These are phyloP conservation scores for Eurytoma adleriae DNA, from an alignment of 2,888 invertebrate genomes.

Conservation along the genomic window DNA sequence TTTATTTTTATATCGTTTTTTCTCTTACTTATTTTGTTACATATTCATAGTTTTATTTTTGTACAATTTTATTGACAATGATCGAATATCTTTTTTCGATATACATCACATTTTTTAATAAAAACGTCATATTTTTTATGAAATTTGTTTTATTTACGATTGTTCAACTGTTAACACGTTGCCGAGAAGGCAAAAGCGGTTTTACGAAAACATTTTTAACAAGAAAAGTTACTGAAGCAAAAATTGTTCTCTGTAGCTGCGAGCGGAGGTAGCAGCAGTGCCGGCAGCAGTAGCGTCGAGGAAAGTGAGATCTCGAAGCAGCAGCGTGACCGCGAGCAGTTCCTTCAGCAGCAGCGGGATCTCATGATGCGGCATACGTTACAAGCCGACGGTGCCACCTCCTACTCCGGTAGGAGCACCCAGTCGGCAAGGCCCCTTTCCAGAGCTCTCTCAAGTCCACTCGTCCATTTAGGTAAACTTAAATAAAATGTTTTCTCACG, in stretches of 20 bases:
- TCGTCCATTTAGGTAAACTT: conserved; percentile 82
- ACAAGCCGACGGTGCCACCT: conserved; percentile 77
- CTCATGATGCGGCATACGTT: conserved; percentile 80
- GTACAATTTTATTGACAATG: too few species aligned
- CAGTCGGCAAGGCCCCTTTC: conserved; percentile 82
- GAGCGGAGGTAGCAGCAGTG: conserved; percentile 36
- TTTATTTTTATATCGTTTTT: too few species aligned
- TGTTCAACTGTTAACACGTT: too few species aligned
- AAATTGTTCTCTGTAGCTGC: conserved; percentile 31
- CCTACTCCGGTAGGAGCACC: conserved; percentile 67
- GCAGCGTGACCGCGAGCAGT: conserved; percentile 79
- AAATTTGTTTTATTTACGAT: too few species aligned
- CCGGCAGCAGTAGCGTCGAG: conserved; percentile 57
- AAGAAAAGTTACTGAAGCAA: too few species aligned
- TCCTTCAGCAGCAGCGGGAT: conserved; percentile 82
- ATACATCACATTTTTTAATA: too few species aligned
- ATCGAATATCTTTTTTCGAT: too few species aligned
- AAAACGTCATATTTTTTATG: too few species aligned
- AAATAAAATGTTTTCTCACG: too few species aligned
- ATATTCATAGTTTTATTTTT: too few species aligned
- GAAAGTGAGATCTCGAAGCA: conserved; percentile 79
- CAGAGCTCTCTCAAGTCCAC: conserved; percentile 90
- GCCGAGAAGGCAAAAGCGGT: too few species aligned
- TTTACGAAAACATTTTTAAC: background rate
- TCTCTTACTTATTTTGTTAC: too few species aligned